These are phyloP conservation scores for Leptarthrus brevirostris DNA, from an alignment of 2,888 invertebrate species.

Conservation along the genomic window DNA sequence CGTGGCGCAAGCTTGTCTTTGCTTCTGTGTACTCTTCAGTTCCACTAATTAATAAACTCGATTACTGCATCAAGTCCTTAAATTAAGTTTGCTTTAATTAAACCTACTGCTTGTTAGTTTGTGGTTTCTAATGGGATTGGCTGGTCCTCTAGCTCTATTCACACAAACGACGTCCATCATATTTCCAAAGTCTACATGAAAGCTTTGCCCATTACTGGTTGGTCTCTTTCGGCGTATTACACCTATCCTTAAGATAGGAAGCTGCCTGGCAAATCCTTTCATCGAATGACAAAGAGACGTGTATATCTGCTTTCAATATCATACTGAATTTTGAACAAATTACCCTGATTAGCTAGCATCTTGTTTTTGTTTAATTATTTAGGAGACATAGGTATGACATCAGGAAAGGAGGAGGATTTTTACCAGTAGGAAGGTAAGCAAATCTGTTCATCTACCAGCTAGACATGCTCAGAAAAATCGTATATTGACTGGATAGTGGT, in stretches of 20 bases:
- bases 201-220: no score
- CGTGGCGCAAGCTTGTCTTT: slow-evolving; percentile 15
- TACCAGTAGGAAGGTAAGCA: no score
- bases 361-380: no score
- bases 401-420: no score
- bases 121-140: slow-evolving; percentile 42
- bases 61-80: slow-evolving; percentile 37
- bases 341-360: no score
- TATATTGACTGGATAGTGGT: no score
- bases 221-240: slow-evolving; percentile 4
- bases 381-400: no score
- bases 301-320: no score
- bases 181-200: background rate
- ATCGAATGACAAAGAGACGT: background rate
- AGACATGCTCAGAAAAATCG: no score
- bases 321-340: no score
- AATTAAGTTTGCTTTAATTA: slow-evolving; percentile 46
- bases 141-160: slow-evolving; percentile 7
- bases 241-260: background rate
- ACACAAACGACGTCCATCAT: slow-evolving; percentile 28
- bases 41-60: slow-evolving; percentile 49
- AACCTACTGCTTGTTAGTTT: slow-evolving; percentile 42
- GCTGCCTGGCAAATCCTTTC: slow-evolving; percentile 24
- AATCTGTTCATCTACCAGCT: no score
- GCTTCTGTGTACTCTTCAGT: slow-evolving; percentile 21